Evolutionary conservation across 2,888 invertebrate genomes (phyloP), one percentile per base, ranked within the genome.

Genomic region (Meta bourneti): DNA sequence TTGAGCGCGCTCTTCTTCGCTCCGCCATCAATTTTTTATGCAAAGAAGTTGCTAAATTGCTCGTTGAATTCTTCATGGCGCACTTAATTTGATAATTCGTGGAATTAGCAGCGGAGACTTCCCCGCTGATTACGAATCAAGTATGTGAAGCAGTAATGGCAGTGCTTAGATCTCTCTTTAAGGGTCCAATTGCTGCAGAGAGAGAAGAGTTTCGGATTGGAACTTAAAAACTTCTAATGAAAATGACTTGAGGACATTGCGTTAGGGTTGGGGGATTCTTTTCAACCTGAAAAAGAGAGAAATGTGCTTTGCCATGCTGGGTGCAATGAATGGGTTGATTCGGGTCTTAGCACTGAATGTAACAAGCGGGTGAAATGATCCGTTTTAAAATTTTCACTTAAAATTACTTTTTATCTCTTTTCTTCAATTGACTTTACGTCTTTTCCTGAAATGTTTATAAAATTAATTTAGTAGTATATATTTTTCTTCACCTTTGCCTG

Each of bases 161-260:
- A 51, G 49, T 51, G 48, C 71, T 82, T 82, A 11, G 7, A 71
- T 71, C 49, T 19, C 71, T n/a, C 61, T 9, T 34, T 82, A 71
- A 71, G 49, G 71, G 80, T 54, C 80, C 69, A 61, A 16, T 69
- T 80, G 48, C 34, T n/a, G 49, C 49, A 5, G 51, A 51, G 69
- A 81, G 49, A 34, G n/a, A 34, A 54, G 34, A 20, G 13, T 54
- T 48, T 61, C 19, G 52, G 61, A 80, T 80, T 69, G 54, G 54
- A 69, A 80, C 49, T 48, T 81, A 11, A 61, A 81, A 70, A 81
- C 48, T 48, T 51, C 69, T 81, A 81, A 81, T 81, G 81, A 81
- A 81, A 81, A 81, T 70, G 81, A 49, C 34, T 79, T 49, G 19
- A 69, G 34, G 1, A 34, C 34, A 34, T 2, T 1, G 34, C 34